These are phyloP conservation scores for Myocastor coypus DNA, from an alignment of 2,113 vertebrate genomes.

Conservation along the genomic window DNA sequence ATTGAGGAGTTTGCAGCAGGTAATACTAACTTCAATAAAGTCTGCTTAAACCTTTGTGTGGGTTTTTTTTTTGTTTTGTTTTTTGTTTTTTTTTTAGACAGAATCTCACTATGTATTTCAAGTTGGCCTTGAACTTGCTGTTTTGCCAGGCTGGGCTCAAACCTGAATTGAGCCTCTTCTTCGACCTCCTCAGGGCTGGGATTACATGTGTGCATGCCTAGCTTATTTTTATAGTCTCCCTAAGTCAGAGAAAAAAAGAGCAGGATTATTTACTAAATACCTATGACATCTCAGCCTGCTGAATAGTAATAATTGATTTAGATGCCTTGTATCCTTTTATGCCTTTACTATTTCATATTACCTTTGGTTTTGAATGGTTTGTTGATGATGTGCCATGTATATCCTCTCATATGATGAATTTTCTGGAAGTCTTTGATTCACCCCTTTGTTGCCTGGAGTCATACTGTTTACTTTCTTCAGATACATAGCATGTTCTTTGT, in stretches of 20 bases:
- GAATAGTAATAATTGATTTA: neutral
- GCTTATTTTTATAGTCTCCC: neutral
- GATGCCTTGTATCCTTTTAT: neutral
- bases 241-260: neutral
- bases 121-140: neutral
- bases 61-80: neutral
- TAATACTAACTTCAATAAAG: conserved; percentile 76
- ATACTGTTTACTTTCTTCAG: neutral
- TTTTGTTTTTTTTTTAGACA: neutral
- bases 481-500: neutral
- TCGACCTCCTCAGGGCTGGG: neutral
- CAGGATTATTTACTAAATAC: neutral
- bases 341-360: neutral
- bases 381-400: neutral
- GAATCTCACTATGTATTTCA: neutral
- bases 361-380: neutral
- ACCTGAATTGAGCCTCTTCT: neutral
- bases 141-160: neutral
- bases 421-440: neutral
- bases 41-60: neutral
- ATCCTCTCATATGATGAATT: neutral
- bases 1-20: conserved; percentile 97
- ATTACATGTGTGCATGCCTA: neutral
- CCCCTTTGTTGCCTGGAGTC: neutral
- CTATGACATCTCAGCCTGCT: neutral